A percentile compares a stretch with the other conserved stretches of the same genome.
These are phyloP conservation scores for Kuschelorhynchus macadamiae DNA, from an alignment of 2,888 invertebrate species.

Conservation along the genomic window DNA sequence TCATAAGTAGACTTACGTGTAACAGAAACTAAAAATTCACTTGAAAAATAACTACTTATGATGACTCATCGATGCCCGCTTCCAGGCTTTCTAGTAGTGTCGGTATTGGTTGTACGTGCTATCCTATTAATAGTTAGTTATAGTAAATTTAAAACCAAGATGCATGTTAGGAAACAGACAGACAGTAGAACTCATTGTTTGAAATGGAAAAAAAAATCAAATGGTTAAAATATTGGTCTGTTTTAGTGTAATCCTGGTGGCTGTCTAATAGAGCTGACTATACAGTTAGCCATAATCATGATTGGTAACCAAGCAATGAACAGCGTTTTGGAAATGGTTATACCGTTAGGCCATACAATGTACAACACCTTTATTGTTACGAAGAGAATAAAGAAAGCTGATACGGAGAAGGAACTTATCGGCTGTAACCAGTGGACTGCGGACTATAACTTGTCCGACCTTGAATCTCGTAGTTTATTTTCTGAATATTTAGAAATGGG, in stretches of 20 bases:
- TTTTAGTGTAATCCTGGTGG: conserved; percentile 84
- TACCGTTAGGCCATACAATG: conserved; percentile 76
- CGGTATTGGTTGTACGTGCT: too few species aligned
- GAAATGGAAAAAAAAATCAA: too few species aligned
- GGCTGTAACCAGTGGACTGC: conserved; percentile 80
- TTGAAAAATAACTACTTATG: too few species aligned
- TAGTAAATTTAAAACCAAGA: too few species aligned
- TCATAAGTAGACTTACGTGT: too few species aligned
- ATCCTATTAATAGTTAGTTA: too few species aligned
- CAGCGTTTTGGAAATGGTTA: conserved; percentile 82
- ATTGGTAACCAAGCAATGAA: conserved; percentile 88
- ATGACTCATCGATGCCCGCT: too few species aligned
- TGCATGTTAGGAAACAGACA: too few species aligned
- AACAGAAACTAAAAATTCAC: too few species aligned
- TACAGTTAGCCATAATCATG: conserved; percentile 89
- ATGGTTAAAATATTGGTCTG: too few species aligned
- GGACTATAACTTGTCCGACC: conserved; percentile 78
- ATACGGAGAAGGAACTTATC: conserved; percentile 62
- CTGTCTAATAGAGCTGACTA: conserved; percentile 87
- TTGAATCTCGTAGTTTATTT: conserved; percentile 79
- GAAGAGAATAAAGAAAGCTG: conserved; percentile 68
- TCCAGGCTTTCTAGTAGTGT: too few species aligned
- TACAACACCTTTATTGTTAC: conserved; percentile 69
- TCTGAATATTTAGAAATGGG: conserved; percentile 91
- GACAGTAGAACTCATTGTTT: too few species aligned